Evolutionary conservation across 2,797 vertebrate genomes (phyloP).

Genomic region (Coregonus suidteri): DNA sequence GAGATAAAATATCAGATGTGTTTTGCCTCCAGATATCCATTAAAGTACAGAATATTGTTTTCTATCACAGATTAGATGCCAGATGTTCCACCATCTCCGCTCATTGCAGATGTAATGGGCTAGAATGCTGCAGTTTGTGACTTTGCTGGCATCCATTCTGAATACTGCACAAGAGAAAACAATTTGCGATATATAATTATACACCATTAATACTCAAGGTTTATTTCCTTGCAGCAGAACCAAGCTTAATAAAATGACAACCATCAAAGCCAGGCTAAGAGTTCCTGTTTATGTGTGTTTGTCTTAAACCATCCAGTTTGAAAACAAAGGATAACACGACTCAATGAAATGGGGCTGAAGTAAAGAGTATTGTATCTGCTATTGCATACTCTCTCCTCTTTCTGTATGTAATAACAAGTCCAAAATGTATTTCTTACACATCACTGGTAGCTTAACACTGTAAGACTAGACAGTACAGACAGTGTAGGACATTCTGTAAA

Average conservation of each 20-base stretch:
- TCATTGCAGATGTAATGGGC: constrained; percentile 96
- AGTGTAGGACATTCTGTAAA: no score
- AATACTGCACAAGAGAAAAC: constrained; percentile 88
- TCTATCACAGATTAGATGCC: constrained; percentile 94
- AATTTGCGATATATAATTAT: constrained; percentile 94
- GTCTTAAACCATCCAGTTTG: not conserved
- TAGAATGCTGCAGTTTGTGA: constrained; percentile 61
- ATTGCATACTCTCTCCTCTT: not conserved
- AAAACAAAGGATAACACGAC: not conserved
- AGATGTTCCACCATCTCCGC: constrained; percentile 97
- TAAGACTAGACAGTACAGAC: not conserved
- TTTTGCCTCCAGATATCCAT: constrained; percentile 88
- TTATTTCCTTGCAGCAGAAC: constrained; percentile 88
- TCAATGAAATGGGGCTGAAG: not conserved
- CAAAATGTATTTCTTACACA: not conserved
- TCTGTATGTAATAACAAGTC: not conserved
- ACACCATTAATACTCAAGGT: constrained; percentile 92
- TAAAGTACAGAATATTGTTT: constrained; percentile 85
- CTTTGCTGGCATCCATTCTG: constrained; percentile 94
- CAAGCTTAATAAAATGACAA: constrained; percentile 85
- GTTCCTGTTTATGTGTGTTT: constrained; percentile 10
- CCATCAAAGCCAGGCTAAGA: constrained; percentile 80
- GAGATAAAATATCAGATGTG: constrained; percentile 84
- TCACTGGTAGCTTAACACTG: not conserved
- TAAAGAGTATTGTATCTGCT: not conserved